A percentile compares a stretch with the other conserved stretches of the same genome.
Conservation (phyloP, 2,113 vertebrate genomes). For the Abramis brama region DNA sequence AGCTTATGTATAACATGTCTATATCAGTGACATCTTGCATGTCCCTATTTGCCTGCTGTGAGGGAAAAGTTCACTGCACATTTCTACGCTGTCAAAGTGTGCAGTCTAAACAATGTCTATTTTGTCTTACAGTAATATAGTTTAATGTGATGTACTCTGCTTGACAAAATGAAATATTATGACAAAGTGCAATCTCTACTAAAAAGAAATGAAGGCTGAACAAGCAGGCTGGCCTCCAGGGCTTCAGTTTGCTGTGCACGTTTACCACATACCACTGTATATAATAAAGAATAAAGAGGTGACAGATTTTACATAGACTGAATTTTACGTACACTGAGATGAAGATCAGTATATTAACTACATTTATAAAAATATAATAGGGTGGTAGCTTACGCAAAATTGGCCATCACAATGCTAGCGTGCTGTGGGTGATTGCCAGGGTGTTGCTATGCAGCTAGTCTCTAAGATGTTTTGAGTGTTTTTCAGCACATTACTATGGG, state of each 20-base stretch:
- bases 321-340: not conserved
- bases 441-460: not conserved
- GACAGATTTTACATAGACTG: not conserved
- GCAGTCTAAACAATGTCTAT: conserved; percentile 58
- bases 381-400: not conserved
- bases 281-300: not conserved
- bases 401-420: not conserved
- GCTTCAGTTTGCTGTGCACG: conserved; percentile 22
- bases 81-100: conserved; percentile 61
- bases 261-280: not conserved
- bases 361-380: not conserved
- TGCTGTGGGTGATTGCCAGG: not conserved
- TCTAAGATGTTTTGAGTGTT: not conserved
- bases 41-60: conserved; percentile 51
- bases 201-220: not conserved
- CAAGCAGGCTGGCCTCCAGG: conserved; percentile 18
- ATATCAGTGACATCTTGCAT: conserved; percentile 46
- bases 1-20: conserved; percentile 54
- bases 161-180: conserved; percentile 56
- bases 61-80: conserved; percentile 61
- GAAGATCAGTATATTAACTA: not conserved
- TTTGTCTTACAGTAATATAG: conserved; percentile 61
- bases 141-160: conserved; percentile 59
- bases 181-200: conserved; percentile 57
- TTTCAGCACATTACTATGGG: not conserved